phyloP scores from a whole-genome alignment of 53 echinoderm and acorn worm species.

The Crossaster papposus region DNA sequence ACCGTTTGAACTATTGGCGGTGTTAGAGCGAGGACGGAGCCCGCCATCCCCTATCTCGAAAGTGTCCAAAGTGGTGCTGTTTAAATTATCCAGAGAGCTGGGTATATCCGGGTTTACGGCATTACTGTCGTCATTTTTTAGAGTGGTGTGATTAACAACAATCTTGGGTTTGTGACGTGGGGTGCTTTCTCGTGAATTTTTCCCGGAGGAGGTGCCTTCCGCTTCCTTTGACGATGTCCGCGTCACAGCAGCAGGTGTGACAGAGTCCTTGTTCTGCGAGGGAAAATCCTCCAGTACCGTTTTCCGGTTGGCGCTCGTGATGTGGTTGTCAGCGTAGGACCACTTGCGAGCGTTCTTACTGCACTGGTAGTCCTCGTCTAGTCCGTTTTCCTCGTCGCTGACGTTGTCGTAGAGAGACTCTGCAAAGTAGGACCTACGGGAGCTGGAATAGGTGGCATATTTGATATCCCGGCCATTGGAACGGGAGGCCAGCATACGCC shows the following conservation, averaged over 20 bases:
- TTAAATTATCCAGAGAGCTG: background rate
- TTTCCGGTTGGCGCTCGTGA: constrained; percentile 4
- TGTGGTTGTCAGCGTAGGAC: constrained; percentile 12
- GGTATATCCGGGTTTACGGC: background rate
- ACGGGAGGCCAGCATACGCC: constrained; percentile 71
- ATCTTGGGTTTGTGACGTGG: constrained; percentile 34
- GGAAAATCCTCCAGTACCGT: background rate
- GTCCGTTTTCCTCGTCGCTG: constrained; percentile 52
- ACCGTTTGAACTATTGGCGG: constrained; percentile 12
- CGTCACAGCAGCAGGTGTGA: constrained; percentile 24
- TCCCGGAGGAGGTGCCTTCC: background rate
- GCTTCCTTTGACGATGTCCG: background rate
- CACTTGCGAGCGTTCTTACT: background rate
- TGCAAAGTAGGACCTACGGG: constrained; percentile 51
- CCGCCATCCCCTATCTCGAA: background rate
- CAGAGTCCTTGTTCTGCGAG: background rate
- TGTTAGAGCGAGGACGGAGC: constrained; percentile 49
- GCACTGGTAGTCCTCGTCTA: constrained; percentile 41
- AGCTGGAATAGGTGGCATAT: constrained; percentile 90
- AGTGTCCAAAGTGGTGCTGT: background rate
- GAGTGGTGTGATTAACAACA: background rate
- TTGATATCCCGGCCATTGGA: constrained; percentile 74
- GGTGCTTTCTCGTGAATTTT: constrained; percentile 7
- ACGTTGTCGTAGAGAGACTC: constrained; percentile 86
- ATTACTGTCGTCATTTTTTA: background rate